A percentile compares a stretch with the other conserved stretches of the same genome.
These are phyloP conservation scores for Agrochola lychnidis DNA, from an alignment of 2,888 invertebrate species.

Conservation along the genomic window DNA sequence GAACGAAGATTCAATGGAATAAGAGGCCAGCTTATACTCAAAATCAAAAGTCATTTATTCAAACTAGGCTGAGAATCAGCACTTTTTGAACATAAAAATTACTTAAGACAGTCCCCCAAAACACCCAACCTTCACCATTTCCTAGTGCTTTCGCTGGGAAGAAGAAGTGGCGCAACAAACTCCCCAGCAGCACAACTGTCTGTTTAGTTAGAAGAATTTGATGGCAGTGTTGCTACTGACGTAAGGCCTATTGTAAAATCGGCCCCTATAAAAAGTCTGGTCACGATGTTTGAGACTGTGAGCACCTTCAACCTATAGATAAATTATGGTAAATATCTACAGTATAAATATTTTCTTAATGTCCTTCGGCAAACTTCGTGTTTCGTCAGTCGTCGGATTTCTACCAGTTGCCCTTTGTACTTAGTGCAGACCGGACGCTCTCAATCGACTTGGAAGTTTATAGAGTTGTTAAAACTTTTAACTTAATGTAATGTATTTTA, in stretches of 20 bases:
- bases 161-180: not conserved
- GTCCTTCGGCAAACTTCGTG: too few species aligned
- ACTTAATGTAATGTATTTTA: too few species aligned
- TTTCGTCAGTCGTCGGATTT: too few species aligned
- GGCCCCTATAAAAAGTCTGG: not conserved
- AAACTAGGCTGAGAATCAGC: not conserved
- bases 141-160: not conserved
- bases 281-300: not conserved
- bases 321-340: not conserved
- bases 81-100: not conserved
- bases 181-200: not conserved
- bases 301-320: not conserved
- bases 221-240: not conserved
- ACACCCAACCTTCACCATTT: not conserved
- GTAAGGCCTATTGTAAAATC: not conserved
- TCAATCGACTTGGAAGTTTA: too few species aligned
- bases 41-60: not conserved
- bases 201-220: not conserved
- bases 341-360: too few species aligned
- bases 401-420: too few species aligned
- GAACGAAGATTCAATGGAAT: not conserved
- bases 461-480: too few species aligned
- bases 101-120: not conserved
- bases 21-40: not conserved
- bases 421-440: too few species aligned